These are phyloP conservation scores for Podarcis lilfordi DNA, from an alignment of 2,797 vertebrate species.

Conservation along the genomic window DNA sequence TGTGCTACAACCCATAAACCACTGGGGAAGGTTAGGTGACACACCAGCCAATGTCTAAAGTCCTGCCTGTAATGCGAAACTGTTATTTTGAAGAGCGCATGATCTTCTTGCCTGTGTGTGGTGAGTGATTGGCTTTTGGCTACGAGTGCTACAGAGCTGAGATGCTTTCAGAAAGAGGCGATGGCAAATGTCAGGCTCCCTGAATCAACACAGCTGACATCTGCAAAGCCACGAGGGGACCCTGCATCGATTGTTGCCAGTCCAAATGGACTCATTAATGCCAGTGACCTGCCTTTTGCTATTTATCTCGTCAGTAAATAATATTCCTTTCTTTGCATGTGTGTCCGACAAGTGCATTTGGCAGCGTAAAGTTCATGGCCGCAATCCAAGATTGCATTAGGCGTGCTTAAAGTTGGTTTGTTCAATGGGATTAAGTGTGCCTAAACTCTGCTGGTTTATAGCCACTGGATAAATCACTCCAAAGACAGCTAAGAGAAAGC, in stretches of 20 bases:
- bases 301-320: constrained; percentile 6
- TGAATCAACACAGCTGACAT: constrained; percentile 8
- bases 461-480: not conserved
- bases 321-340: not conserved
- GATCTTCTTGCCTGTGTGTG: not conserved
- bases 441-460: not conserved
- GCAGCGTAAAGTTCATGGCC: constrained; percentile 10
- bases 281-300: constrained; percentile 4
- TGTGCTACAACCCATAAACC: not conserved
- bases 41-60: not conserved
- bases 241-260: not conserved
- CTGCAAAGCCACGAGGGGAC: not conserved
- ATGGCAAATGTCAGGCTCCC: not conserved
- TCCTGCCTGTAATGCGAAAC: not conserved
- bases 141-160: not conserved
- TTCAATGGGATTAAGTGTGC: constrained; percentile 8
- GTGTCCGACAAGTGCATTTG: not conserved
- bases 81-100: not conserved
- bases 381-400: constrained; percentile 13
- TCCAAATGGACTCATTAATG: not conserved
- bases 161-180: not conserved
- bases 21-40: not conserved
- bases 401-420: not conserved
- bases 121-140: not conserved
- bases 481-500: not conserved